phyloP scores from a whole-genome alignment of 1,140 invertebrate genomes.

The Bombus confusus region DNA sequence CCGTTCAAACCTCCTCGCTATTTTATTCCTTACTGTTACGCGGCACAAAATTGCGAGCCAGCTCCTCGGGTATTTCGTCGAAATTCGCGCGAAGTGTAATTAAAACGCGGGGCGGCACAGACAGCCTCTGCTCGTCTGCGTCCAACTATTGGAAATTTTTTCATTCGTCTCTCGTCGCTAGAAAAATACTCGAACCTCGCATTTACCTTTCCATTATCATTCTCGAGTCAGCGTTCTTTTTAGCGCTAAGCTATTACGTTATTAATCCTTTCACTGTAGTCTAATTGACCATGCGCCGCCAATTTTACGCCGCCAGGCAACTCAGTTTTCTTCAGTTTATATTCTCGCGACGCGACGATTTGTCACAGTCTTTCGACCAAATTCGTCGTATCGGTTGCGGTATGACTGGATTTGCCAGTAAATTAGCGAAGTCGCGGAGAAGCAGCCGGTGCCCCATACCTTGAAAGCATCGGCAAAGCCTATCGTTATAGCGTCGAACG shows the following conservation, averaged over 20 bases:
- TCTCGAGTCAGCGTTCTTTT: not conserved
- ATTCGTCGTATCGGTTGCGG: not conserved
- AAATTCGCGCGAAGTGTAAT: conserved; percentile 35
- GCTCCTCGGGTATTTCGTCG: conserved; percentile 25
- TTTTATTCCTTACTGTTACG: conserved; percentile 6
- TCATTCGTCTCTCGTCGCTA: not conserved
- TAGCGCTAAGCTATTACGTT: no score
- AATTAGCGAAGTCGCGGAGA: not conserved
- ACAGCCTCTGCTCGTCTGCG: not conserved
- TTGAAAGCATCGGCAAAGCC: conserved; percentile 15
- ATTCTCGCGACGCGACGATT: no score
- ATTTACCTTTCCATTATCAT: not conserved
- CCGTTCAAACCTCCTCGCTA: not conserved
- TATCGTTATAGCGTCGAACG: conserved; percentile 2
- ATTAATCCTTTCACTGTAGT: no score
- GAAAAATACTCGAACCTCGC: not conserved
- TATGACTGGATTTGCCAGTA: not conserved
- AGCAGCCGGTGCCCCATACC: not conserved
- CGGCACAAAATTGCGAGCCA: conserved; percentile 19
- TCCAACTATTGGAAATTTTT: conserved; percentile 42
- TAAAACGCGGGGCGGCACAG: conserved; percentile 21
- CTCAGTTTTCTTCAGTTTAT: no score
- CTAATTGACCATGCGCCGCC: no score
- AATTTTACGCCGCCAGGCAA: no score
- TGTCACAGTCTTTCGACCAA: no score